These are phyloP conservation scores for Apis cerana DNA, from an alignment of 1,140 invertebrate species.

Conservation along the genomic window DNA sequence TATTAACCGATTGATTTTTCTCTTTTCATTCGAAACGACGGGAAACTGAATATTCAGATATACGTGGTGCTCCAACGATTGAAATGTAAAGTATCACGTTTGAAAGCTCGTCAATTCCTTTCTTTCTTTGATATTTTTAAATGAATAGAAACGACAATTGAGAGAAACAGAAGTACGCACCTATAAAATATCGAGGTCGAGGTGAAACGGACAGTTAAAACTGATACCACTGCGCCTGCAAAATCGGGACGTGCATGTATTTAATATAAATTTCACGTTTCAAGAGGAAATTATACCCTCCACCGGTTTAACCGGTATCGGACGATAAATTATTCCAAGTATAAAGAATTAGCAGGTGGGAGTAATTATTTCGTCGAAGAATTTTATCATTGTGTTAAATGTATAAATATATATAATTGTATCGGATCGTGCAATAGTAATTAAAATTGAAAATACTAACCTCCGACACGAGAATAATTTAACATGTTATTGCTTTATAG, in stretches of 20 bases:
- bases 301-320: neutral
- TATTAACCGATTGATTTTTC: neutral
- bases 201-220: slow-evolving; percentile 3
- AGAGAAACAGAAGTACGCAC: slow-evolving; percentile 1
- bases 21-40: neutral
- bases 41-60: neutral
- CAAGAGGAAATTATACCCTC: slow-evolving; percentile 9
- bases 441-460: neutral
- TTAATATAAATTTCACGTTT: neutral
- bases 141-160: neutral
- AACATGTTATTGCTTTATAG: no score
- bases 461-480: no score
- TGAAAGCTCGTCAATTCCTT: neutral
- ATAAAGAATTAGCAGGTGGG: neutral
- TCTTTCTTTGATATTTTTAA: neutral
- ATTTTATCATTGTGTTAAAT: neutral
- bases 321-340: neutral
- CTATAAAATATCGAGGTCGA: neutral
- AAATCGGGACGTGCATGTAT: neutral
- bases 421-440: no score
- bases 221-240: neutral
- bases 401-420: neutral
- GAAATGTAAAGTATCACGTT: neutral
- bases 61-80: neutral
- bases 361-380: neutral